A percentile compares a stretch with the other conserved stretches of the same genome.
Conservation (phyloP, 2,888 invertebrate species). For the Axea sp. region DNA sequence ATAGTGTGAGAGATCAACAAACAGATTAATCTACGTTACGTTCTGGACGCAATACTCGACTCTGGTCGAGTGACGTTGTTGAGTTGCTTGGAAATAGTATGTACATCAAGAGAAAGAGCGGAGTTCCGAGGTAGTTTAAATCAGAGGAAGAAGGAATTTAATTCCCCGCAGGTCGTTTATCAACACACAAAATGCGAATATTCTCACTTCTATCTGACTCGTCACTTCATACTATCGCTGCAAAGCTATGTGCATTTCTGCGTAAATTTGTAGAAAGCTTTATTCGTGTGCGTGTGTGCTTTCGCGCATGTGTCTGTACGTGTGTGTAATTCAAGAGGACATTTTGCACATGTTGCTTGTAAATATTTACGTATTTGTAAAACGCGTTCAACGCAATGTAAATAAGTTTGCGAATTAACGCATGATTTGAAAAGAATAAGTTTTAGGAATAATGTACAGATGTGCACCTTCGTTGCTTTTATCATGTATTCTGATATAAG, state of each 20-base stretch:
- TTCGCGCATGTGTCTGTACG: too few relatives aligned
- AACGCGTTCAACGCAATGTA: too few relatives aligned
- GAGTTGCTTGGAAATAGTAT: constrained; percentile 26
- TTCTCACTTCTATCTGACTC: constrained; percentile 28
- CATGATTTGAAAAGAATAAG: too few relatives aligned
- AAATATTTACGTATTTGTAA: too few relatives aligned
- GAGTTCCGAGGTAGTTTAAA: constrained; percentile 9
- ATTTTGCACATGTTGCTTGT: too few relatives aligned
- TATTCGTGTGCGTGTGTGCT: not conserved
- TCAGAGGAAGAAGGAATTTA: constrained; percentile 52
- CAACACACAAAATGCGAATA: constrained; percentile 46
- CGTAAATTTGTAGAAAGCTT: constrained; percentile 6
- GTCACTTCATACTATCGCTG: constrained; percentile 35
- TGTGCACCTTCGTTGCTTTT: too few relatives aligned
- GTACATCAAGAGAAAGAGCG: constrained; percentile 26
- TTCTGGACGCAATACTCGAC: constrained; percentile 30
- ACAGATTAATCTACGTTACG: constrained; percentile 52
- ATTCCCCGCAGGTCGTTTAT: constrained; percentile 54
- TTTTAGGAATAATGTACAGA: too few relatives aligned
- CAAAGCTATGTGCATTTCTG: constrained; percentile 5
- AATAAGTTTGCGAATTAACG: too few relatives aligned
- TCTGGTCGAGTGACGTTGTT: constrained; percentile 39
- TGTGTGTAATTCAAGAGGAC: too few relatives aligned
- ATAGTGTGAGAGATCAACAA: constrained; percentile 36
- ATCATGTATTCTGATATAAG: too few relatives aligned